Conservation (phyloP, 2,888 invertebrate genomes). For the Tenodera sinensis region DNA sequence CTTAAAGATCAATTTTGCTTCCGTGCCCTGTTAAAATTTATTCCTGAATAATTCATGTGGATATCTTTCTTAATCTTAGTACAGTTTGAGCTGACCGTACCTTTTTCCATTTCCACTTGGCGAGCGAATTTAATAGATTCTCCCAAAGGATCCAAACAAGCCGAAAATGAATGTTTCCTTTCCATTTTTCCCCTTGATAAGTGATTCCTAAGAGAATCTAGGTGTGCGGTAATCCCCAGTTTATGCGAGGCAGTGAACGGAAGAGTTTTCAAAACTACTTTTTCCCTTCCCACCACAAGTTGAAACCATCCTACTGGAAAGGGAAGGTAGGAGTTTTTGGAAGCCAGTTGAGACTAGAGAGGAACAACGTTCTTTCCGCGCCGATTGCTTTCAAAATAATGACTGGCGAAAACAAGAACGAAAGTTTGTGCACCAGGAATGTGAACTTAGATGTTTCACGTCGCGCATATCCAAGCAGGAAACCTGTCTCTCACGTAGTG, state of each 20-base stretch:
- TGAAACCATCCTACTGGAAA: background rate
- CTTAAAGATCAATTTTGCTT: background rate
- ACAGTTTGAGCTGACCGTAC: background rate
- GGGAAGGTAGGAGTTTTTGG: background rate
- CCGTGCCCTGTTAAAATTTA: background rate
- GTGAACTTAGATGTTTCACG: background rate
- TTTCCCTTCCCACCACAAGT: background rate
- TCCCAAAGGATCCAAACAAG: background rate
- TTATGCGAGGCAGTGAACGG: background rate
- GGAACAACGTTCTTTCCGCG: conserved; percentile 7
- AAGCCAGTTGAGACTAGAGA: background rate
- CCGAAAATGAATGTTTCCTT: background rate
- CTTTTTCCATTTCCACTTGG: background rate
- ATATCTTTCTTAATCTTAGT: background rate
- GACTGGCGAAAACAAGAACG: background rate
- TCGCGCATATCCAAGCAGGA: background rate
- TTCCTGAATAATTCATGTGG: background rate
- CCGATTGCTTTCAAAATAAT: conserved; percentile 23
- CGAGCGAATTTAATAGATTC: background rate
- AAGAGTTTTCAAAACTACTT: background rate
- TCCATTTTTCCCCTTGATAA: background rate
- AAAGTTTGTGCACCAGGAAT: background rate
- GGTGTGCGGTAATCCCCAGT: background rate
- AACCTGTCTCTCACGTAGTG: background rate
- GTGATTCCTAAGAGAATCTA: background rate